A percentile compares a stretch with the other conserved stretches of the same genome.
Evolutionary conservation across 1,140 invertebrate species (phyloP).

Genomic region (Diorhabda elongata): DNA sequence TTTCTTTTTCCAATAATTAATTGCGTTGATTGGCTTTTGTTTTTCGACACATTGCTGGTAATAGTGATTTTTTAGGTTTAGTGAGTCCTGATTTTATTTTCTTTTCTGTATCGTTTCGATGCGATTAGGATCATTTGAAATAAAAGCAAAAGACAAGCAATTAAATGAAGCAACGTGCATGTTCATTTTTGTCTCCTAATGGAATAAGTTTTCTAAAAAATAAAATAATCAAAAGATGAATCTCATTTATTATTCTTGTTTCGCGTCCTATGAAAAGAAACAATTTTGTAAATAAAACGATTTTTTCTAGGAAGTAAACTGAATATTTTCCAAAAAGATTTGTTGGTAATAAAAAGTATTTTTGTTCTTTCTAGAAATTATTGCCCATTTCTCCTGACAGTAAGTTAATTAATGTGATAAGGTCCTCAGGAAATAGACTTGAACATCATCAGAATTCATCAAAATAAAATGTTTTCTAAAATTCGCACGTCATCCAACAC

Average conservation of each 20-base stretch:
- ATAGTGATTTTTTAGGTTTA: background rate
- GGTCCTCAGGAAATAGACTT: slow-evolving; percentile 45
- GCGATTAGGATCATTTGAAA: background rate
- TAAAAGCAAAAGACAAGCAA: slow-evolving; percentile 30
- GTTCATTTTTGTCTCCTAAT: slow-evolving; percentile 27
- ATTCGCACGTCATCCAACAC: slow-evolving; percentile 2
- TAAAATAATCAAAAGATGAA: slow-evolving; percentile 25
- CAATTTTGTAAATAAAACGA: slow-evolving; percentile 6
- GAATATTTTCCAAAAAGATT: too few species aligned
- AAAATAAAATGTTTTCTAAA: slow-evolving; percentile 33
- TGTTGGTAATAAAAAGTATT: background rate
- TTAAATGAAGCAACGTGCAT: slow-evolving; percentile 21
- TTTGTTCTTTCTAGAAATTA: slow-evolving; percentile 2
- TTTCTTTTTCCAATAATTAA: slow-evolving; percentile 10
- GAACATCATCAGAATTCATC: slow-evolving; percentile 38
- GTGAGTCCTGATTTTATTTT: background rate
- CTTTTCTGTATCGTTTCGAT: background rate
- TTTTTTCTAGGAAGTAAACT: too few species aligned
- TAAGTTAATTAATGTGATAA: slow-evolving; percentile 41
- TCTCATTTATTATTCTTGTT: slow-evolving; percentile 30
- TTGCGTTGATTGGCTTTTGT: slow-evolving; percentile 36
- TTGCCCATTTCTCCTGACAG: slow-evolving; percentile 24
- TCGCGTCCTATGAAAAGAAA: slow-evolving; percentile 7
- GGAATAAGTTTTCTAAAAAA: slow-evolving; percentile 15
- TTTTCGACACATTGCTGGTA: slow-evolving; percentile 25